A percentile compares a stretch with the other conserved stretches of the same genome.
These are phyloP conservation scores for Brachyhypopomus occidentalis DNA, from an alignment of 2,113 vertebrate species.

Conservation along the genomic window DNA sequence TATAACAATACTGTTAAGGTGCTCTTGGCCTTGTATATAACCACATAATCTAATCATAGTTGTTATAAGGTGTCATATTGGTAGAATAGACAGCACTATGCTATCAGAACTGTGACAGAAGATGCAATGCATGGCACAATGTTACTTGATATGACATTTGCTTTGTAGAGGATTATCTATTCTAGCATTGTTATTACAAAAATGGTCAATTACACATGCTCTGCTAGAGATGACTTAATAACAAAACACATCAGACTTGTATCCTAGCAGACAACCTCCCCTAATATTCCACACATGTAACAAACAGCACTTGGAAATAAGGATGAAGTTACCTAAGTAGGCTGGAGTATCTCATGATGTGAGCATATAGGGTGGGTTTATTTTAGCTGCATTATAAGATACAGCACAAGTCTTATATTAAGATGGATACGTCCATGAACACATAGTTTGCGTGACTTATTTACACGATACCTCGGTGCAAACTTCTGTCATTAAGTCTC, in stretches of 20 bases:
- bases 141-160: too few relatives aligned
- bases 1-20: neutral
- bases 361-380: slow-evolving; percentile 29
- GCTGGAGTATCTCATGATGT: slow-evolving; percentile 29
- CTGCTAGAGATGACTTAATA: neutral
- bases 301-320: slow-evolving; percentile 8
- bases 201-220: too few relatives aligned
- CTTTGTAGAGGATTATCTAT: too few relatives aligned
- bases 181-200: too few relatives aligned
- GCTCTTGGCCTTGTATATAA: neutral
- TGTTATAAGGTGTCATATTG: too few relatives aligned
- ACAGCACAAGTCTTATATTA: slow-evolving; percentile 1
- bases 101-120: too few relatives aligned
- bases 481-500: slow-evolving; percentile 58
- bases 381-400: slow-evolving; percentile 35
- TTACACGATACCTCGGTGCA: too few relatives aligned
- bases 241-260: neutral
- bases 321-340: slow-evolving; percentile 28
- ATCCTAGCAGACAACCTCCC: neutral
- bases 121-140: too few relatives aligned
- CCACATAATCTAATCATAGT: too few relatives aligned
- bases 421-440: slow-evolving; percentile 30
- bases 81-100: too few relatives aligned
- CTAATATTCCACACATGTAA: neutral
- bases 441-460: slow-evolving; percentile 4